Conservation (phyloP, 2,797 vertebrate genomes). For the Rallus crepitans region DNA sequence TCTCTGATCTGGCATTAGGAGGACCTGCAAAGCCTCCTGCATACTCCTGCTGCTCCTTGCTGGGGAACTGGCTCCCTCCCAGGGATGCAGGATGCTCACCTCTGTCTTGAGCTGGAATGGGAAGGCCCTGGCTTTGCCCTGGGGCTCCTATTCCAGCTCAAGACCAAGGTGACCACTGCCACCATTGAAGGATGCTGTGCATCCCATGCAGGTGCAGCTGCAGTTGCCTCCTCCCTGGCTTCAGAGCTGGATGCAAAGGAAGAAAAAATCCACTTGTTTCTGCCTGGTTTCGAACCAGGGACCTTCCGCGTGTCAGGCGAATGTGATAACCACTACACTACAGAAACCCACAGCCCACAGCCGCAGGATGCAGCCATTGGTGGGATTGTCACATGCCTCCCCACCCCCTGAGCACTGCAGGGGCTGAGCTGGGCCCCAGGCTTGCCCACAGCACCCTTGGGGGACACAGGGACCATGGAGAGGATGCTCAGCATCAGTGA, state of each 20-base stretch:
- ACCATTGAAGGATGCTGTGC: not conserved
- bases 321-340: constrained; percentile 66
- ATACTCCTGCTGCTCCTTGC: not conserved
- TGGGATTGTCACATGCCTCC: not conserved
- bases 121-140: not conserved
- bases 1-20: constrained; percentile 53
- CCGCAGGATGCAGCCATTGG: accelerated
- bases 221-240: not conserved
- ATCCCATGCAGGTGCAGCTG: not conserved
- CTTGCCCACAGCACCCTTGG: not conserved
- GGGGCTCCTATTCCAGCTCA: not conserved
- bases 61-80: not conserved
- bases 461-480: not conserved
- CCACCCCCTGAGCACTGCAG: accelerated
- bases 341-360: accelerated
- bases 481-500: not conserved
- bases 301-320: constrained; percentile 56
- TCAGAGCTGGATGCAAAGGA: not conserved
- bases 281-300: constrained; percentile 68
- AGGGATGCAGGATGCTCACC: not conserved
- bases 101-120: not conserved
- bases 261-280: accelerated
- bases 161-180: not conserved
- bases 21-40: constrained; percentile 13
- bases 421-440: not conserved